A percentile compares a stretch with the other conserved stretches of the same genome.
Evolutionary conservation across 2,797 vertebrate genomes (phyloP).

Genomic region (Lepilemur septentrionalis): DNA sequence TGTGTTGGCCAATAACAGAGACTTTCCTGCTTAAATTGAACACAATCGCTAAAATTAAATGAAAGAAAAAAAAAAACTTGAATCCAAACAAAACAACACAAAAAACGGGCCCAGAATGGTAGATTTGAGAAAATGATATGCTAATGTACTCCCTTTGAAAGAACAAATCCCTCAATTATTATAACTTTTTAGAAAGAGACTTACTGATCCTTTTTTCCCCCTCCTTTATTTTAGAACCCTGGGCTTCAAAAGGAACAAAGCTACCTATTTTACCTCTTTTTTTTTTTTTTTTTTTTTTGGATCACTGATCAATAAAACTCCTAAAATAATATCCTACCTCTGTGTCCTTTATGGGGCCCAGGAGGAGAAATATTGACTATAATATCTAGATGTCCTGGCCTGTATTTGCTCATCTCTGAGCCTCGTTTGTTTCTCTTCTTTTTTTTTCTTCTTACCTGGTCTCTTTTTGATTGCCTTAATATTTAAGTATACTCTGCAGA

Average conservation of each 20-base stretch:
- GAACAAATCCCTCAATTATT: neutral
- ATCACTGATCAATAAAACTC: neutral
- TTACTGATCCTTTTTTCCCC: neutral
- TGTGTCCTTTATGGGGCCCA: neutral
- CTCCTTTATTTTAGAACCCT: neutral
- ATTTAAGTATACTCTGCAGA: neutral
- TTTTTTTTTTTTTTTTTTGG: neutral
- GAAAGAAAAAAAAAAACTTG: neutral
- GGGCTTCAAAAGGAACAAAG: neutral
- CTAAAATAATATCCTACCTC: neutral
- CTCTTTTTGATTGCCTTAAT: neutral
- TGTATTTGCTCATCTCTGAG: neutral
- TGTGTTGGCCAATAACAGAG: neutral
- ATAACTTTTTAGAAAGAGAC: neutral
- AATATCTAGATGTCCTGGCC: neutral
- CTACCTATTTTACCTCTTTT: neutral
- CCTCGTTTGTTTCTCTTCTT: neutral
- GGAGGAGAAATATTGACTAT: neutral
- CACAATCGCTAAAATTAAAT: neutral
- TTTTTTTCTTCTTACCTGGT: neutral
- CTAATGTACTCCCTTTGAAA: neutral
- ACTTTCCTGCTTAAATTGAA: neutral
- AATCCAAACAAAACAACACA: neutral
- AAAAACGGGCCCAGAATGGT: neutral
- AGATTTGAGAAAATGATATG: neutral